Evolutionary conservation across 1,140 invertebrate genomes (phyloP).

Genomic region (Drosophila oshimai): DNA sequence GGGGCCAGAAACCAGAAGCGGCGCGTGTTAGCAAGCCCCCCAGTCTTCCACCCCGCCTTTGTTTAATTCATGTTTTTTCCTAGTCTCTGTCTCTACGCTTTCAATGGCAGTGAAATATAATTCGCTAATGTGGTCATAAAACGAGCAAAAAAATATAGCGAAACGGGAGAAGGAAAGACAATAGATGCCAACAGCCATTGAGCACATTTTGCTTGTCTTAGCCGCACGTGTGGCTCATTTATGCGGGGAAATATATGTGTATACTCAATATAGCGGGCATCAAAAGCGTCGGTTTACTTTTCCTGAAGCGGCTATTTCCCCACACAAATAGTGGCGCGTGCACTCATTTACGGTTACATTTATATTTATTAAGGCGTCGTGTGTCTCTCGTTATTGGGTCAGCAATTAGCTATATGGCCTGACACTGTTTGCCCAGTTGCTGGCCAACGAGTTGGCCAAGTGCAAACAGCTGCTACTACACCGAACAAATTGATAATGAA

Average conservation of each 20-base stretch:
- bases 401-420: constrained; percentile 55
- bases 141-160: constrained; percentile 40
- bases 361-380: constrained; percentile 42
- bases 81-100: constrained; percentile 42
- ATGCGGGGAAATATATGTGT: neutral
- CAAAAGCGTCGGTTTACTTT: constrained; percentile 18
- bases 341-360: constrained; percentile 54
- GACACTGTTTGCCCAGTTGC: constrained; percentile 1
- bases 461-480: constrained; percentile 19
- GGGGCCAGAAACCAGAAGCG: constrained; percentile 35
- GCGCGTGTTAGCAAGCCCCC: constrained; percentile 51
- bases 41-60: constrained; percentile 14
- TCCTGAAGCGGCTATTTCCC: constrained; percentile 17
- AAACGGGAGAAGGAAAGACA: constrained; percentile 18
- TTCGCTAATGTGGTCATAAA: constrained; percentile 73
- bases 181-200: constrained; percentile 24
- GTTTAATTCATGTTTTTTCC: constrained; percentile 64
- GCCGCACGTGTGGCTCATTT: constrained; percentile 58
- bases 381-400: constrained; percentile 69
- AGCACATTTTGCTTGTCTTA: constrained; percentile 23
- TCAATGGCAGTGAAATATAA: constrained; percentile 62
- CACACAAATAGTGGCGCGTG: constrained; percentile 55
- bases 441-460: constrained; percentile 6
- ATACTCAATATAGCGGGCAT: neutral
- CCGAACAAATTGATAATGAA: no score